Percentiles rank a stretch among this genome's conserved stretches.
These are phyloP conservation scores for Budorcas taxicolor DNA, from an alignment of 2,113 vertebrate genomes.

Conservation along the genomic window DNA sequence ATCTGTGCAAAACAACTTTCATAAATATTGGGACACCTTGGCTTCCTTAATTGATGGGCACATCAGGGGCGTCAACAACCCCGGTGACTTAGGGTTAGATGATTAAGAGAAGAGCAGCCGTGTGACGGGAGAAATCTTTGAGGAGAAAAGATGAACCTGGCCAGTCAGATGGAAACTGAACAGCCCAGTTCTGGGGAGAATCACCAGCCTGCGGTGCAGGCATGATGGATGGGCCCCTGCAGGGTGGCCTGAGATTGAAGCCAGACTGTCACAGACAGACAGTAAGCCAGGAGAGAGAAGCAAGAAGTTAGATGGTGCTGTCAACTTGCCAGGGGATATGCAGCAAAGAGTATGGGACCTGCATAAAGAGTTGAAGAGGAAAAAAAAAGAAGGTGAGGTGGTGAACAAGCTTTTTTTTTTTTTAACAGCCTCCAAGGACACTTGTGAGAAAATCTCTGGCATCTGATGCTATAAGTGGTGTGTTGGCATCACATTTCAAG, in stretches of 20 bases:
- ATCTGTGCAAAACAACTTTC: not conserved
- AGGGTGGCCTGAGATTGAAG: slow-evolving; percentile 26
- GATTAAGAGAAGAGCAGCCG: not conserved
- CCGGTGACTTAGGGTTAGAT: not conserved
- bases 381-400: not conserved
- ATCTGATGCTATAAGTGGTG: not conserved
- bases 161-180: not conserved
- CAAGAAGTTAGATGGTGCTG: slow-evolving; percentile 29
- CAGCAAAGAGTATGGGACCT: not conserved
- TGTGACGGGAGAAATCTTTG: not conserved
- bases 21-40: not conserved
- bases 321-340: slow-evolving; percentile 11
- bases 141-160: not conserved
- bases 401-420: not conserved
- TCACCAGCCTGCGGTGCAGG: not conserved
- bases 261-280: slow-evolving; percentile 31
- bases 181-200: not conserved
- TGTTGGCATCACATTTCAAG: not conserved
- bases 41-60: not conserved
- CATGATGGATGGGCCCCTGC: not conserved
- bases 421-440: slow-evolving; percentile 23
- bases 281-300: slow-evolving; percentile 12
- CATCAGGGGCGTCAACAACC: not conserved
- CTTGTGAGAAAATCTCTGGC: not conserved
- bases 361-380: not conserved